Evolutionary conservation across 2,888 invertebrate species (phyloP).

Genomic region (Philaethria dido): DNA sequence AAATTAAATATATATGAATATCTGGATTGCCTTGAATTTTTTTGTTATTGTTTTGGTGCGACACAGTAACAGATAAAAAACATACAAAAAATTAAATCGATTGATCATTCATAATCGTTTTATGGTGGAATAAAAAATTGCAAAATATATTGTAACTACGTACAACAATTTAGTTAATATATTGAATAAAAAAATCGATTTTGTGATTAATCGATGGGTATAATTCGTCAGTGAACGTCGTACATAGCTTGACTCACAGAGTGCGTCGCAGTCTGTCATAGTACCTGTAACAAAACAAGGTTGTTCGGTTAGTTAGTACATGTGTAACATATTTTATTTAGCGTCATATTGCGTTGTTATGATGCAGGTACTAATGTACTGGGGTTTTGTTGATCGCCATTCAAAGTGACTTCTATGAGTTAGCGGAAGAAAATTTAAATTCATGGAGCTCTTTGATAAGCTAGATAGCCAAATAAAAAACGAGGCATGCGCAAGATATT

Average conservation of each 20-base stretch:
- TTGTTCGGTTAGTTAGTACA: slow-evolving; percentile 44
- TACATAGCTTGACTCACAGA: slow-evolving; percentile 75
- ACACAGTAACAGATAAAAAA: slow-evolving; percentile 8
- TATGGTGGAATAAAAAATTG: background rate
- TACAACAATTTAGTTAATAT: background rate
- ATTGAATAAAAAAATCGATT: slow-evolving; percentile 12
- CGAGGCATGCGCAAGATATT: background rate
- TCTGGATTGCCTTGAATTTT: background rate
- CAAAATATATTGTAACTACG: background rate
- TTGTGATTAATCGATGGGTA: slow-evolving; percentile 12
- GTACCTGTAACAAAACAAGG: slow-evolving; percentile 69
- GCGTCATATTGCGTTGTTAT: slow-evolving; percentile 33
- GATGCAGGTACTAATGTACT: slow-evolving; percentile 38
- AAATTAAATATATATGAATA: background rate
- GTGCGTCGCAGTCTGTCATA: slow-evolving; percentile 72
- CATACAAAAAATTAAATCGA: background rate
- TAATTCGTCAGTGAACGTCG: slow-evolving; percentile 62
- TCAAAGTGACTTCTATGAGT: background rate
- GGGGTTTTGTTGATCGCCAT: slow-evolving; percentile 9
- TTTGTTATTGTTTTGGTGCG: slow-evolving; percentile 3
- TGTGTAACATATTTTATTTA: slow-evolving; percentile 38
- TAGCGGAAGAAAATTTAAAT: background rate
- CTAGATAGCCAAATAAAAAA: background rate
- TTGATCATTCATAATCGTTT: slow-evolving; percentile 2
- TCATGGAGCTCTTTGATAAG: background rate